These are phyloP conservation scores for Phataginus tetradactyla DNA, from an alignment of 2,797 vertebrate genomes.

Conservation along the genomic window DNA sequence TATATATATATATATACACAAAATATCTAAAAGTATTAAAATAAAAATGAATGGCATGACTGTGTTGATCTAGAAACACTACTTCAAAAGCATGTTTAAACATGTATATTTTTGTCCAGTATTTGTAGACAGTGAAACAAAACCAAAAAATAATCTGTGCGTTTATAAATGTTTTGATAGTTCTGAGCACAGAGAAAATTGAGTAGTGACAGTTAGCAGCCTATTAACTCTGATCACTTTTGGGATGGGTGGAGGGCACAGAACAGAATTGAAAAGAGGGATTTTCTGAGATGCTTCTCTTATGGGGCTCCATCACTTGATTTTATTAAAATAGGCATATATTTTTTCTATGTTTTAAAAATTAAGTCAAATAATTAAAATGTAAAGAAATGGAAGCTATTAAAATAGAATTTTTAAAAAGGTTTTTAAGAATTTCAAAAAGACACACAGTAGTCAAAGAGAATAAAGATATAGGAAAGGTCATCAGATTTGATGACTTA, in stretches of 20 bases:
- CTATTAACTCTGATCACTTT: neutral
- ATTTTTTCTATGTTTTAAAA: neutral
- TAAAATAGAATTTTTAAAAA: neutral
- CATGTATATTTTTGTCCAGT: neutral
- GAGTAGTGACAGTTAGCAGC: neutral
- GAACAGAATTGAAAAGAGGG: neutral
- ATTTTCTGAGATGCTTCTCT: neutral
- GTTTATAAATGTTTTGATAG: neutral
- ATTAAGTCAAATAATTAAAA: neutral
- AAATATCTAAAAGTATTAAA: neutral
- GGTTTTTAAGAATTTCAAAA: constrained; percentile 7
- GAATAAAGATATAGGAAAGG: neutral
- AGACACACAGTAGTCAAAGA: neutral
- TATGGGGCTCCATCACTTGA: neutral
- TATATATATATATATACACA: too few species aligned
- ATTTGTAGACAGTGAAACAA: neutral
- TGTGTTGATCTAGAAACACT: neutral
- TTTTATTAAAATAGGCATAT: neutral
- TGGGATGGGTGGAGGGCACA: neutral
- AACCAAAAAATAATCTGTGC: neutral
- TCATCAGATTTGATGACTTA: neutral
- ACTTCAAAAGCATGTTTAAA: neutral
- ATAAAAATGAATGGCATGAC: neutral
- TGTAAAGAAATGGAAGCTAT: neutral
- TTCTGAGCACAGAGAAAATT: neutral